phyloP scores from a whole-genome alignment of 2,797 vertebrate genomes.

The Pelobates cultripes region DNA sequence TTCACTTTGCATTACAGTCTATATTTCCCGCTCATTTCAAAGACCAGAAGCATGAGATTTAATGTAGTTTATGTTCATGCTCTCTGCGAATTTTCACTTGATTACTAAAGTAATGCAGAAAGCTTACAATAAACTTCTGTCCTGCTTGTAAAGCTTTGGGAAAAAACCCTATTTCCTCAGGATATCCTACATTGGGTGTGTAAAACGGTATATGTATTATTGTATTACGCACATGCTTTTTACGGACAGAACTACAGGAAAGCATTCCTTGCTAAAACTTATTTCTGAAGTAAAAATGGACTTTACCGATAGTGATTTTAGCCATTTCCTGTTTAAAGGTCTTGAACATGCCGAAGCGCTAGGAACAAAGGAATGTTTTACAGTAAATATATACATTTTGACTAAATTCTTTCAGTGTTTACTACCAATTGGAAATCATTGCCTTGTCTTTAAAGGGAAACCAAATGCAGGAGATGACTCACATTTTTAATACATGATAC shows the following conservation, averaged over 20 bases:
- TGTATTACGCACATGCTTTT: conserved; percentile 39
- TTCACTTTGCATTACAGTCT: no score
- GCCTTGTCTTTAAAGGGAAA: no score
- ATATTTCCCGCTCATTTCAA: no score
- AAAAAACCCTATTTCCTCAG: conserved; percentile 33
- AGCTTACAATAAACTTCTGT: no score
- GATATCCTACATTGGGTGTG: conserved; percentile 48
- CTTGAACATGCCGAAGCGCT: background rate
- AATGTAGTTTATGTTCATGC: no score
- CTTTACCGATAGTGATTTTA: conserved; percentile 12
- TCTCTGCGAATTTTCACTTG: no score
- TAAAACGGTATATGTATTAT: conserved; percentile 15
- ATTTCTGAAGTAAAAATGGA: conserved; percentile 25
- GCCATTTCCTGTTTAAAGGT: conserved; percentile 56
- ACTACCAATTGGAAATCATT: background rate
- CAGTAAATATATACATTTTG: background rate
- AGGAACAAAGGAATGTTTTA: conserved; percentile 10
- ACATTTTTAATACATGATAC: no score
- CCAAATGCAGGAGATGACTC: no score
- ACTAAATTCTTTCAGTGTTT: background rate
- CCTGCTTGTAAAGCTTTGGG: background rate
- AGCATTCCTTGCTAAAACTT: conserved; percentile 43
- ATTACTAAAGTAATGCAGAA: no score
- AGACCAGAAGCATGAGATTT: no score
- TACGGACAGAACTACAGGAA: conserved; percentile 46